Conservation (phyloP, 2,888 invertebrate genomes). For the Rhyacophila evoluta region DNA sequence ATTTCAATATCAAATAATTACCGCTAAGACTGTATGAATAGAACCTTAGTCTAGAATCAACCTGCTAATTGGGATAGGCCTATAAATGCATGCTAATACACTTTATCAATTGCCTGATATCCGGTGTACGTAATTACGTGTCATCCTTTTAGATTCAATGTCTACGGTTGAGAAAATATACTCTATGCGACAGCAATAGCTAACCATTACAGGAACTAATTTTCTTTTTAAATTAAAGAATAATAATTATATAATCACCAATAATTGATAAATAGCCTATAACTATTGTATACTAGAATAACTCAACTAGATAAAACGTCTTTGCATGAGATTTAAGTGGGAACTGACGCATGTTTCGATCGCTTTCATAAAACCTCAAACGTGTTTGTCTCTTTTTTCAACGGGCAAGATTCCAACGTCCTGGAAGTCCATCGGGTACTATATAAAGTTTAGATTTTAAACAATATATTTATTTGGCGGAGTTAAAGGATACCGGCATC, state of each 20-base stretch:
- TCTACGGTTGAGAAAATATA: neutral
- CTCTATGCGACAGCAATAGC: neutral
- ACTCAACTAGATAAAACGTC: too few relatives aligned
- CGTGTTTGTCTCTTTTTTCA: too few relatives aligned
- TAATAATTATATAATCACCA: neutral
- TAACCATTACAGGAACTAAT: too few relatives aligned
- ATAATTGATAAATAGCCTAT: neutral
- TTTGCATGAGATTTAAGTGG: too few relatives aligned
- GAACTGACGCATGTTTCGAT: too few relatives aligned
- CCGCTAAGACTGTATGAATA: neutral
- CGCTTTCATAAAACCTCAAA: too few relatives aligned
- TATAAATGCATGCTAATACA: conserved; percentile 15
- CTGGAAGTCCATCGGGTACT: too few relatives aligned
- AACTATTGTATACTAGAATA: neutral
- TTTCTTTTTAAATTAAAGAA: neutral
- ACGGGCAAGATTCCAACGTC: too few relatives aligned
- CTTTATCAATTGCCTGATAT: conserved; percentile 22
- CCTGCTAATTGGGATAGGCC: conserved; percentile 14
- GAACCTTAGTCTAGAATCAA: neutral
- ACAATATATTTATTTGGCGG: too few relatives aligned
- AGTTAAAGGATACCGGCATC: too few relatives aligned
- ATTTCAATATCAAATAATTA: neutral
- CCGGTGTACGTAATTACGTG: conserved; percentile 7
- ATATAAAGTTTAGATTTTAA: too few relatives aligned
- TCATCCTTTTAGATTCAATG: conserved; percentile 11